phyloP scores from a whole-genome alignment of 64 coral and sea anemone species.

The Stichodactyla helianthus region DNA sequence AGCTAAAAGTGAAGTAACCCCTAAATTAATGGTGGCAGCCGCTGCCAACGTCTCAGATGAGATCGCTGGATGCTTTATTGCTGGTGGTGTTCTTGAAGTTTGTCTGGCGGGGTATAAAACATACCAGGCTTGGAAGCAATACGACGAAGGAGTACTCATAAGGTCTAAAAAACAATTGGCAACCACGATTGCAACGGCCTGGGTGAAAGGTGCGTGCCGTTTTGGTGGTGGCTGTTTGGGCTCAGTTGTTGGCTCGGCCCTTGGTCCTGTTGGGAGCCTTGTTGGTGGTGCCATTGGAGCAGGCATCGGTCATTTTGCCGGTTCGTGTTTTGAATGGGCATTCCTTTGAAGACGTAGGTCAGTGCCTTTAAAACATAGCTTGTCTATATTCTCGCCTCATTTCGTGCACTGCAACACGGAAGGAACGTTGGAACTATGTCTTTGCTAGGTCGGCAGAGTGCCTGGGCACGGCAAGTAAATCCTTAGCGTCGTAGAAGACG shows the following conservation, averaged over 20 bases:
- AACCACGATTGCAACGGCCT: background rate
- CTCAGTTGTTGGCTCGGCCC: background rate
- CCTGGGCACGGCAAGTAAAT: too few species aligned
- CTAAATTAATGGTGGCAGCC: background rate
- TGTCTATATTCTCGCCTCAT: background rate
- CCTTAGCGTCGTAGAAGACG: too few species aligned
- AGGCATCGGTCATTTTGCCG: background rate
- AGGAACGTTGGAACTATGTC: too few species aligned
- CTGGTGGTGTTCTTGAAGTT: constrained; percentile 12
- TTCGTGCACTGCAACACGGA: background rate
- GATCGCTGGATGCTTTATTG: background rate
- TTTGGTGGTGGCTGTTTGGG: constrained; percentile 19
- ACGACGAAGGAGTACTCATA: constrained; percentile 11
- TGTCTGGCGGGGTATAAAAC: constrained; percentile 19
- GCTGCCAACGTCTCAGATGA: constrained; percentile 34
- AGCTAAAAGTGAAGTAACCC: background rate
- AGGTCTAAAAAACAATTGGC: background rate
- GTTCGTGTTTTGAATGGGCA: background rate
- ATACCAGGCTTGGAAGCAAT: background rate
- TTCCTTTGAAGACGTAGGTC: background rate
- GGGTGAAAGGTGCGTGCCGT: constrained; percentile 26
- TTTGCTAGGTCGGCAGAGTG: too few species aligned
- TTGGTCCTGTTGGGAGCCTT: constrained; percentile 19
- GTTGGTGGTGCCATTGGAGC: constrained; percentile 43
- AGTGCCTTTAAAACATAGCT: background rate